Evolutionary conservation across 2,797 vertebrate species (phyloP), one percentile per base, ranked within the genome.

Genomic region (Peromyscus attwateri): DNA sequence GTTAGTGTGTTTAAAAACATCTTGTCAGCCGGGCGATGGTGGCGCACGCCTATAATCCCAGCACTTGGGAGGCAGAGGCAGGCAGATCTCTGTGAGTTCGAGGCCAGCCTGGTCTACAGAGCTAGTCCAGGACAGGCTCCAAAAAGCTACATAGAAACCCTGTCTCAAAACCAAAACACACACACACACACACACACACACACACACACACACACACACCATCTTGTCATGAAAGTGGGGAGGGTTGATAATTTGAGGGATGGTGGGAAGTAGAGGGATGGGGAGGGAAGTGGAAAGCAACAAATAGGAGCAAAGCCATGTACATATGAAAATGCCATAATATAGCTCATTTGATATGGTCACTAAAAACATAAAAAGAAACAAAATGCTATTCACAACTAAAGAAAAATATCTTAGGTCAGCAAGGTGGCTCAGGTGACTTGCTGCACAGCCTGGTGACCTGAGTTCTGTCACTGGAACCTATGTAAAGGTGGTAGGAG

Each of bases 1-100:
- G 89, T 92, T 98, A 66, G 89, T 96, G 94, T 25, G 95, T 95
- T 98, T 98, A 37, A 71, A 87, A 71, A 55, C 70, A 13, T n/a
- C 31, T 85, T 68, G 29, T 64, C 29, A 34, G 40, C 40, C 40
- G 40, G 40, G 40, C 40, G 40, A 4, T 40, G 40, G 40, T 40
- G 40, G 40, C 40, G 4, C 40, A 40, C 40, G 40, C 40, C 40
- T 40, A 4, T 40, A 40, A 40, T 40, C 40, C 40, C 40, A 40
- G 40, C 40, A 40, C 40, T 40, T 4, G 40, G 40, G 40, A 40
- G 40, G 40, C 40, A 40, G 40, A 40, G 40, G 40, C 40, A 40
- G 40, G 40, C 40, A 40, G 40, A 40, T 40, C 40, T 40, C 40
- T 40, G 40, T 40, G 40, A 40, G 40, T 40, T 40, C 40, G 4